Evolutionary conservation across 2,888 invertebrate species (phyloP), one percentile per base, ranked within the genome.

Genomic region (Resseliella maxima): DNA sequence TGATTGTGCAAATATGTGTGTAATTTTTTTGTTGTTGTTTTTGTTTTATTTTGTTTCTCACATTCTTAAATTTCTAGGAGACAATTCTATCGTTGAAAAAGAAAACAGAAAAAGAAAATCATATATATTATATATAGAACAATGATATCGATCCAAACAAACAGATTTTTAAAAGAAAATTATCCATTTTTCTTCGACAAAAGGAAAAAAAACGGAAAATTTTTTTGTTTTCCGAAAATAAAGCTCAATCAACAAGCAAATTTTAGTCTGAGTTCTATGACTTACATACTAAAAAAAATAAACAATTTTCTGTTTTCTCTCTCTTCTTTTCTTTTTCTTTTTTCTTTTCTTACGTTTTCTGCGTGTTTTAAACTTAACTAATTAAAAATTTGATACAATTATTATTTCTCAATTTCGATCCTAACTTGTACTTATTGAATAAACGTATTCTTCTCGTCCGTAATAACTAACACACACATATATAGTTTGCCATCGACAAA

Each of bases 161-260:
- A n/a, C n/a, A n/a, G n/a, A n/a, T n/a, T n/a, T n/a, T n/a, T n/a
- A n/a, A n/a, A n/a, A n/a, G n/a, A n/a, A n/a, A n/a, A n/a, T n/a
- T n/a, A n/a, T n/a, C n/a, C n/a, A n/a, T n/a, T n/a, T n/a, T n/a
- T n/a, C n/a, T 45, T 45, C 45, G 45, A 45, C 45, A 45, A 5
- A 45, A 45, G n/a, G 12, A 45, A 45, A 12, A 45, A 45, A 45
- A 10, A 45, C 45, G 45, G 12, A 45, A 45, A 10, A 45, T 45
- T 45, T 6, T 45, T 45, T 45, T 12, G 45, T 45, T 45, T 45
- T 12, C 24, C 24, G 27, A 59, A n/a, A 24, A 24, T 59, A 24
- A 59, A 59, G 59, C 59, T 59, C 59, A 59, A 59, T 59, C 59
- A 59, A 59, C 12, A 59, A 59, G 59, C 59, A 3, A 59, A 59